Percentiles rank a stretch among this genome's conserved stretches.
phyloP scores from a whole-genome alignment of 2,888 invertebrate genomes.

The Ceramica pisi region DNA sequence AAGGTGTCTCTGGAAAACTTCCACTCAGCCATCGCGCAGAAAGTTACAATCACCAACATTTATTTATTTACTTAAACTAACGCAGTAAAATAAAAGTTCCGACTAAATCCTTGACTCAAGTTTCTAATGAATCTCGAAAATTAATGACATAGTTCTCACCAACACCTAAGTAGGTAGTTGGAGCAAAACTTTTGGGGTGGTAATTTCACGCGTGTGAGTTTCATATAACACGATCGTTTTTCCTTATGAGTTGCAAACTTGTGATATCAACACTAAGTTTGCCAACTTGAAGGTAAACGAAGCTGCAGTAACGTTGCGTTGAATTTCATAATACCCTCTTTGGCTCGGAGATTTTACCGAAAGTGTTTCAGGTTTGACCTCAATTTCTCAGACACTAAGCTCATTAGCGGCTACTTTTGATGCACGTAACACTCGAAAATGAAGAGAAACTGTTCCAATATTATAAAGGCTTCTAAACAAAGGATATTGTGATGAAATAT shows the following conservation, averaged over 20 bases:
- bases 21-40: background rate
- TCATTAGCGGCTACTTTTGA: slow-evolving; percentile 52
- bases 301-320: slow-evolving; percentile 49
- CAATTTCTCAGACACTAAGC: slow-evolving; percentile 46
- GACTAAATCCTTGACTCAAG: slow-evolving; percentile 13
- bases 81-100: slow-evolving; percentile 37
- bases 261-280: slow-evolving; percentile 54
- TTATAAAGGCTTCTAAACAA: slow-evolving; percentile 13
- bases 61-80: slow-evolving; percentile 40
- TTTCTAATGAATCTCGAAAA: slow-evolving; percentile 51
- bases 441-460: slow-evolving; percentile 13
- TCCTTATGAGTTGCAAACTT: slow-evolving; percentile 60
- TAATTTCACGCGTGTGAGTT: slow-evolving; percentile 62
- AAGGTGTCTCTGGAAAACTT: slow-evolving; percentile 22
- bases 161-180: slow-evolving; percentile 51
- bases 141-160: slow-evolving; percentile 52
- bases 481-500: slow-evolving; percentile 3
- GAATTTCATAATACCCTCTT: slow-evolving; percentile 39
- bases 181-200: slow-evolving; percentile 46
- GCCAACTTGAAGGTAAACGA: slow-evolving; percentile 26
- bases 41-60: slow-evolving; percentile 21
- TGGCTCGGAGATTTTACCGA: slow-evolving; percentile 41
- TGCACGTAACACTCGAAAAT: slow-evolving; percentile 24
- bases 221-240: slow-evolving; percentile 60
- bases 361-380: slow-evolving; percentile 50